Percentiles rank a stretch among this genome's conserved stretches.
phyloP scores from a whole-genome alignment of 2,113 vertebrate species.

The Mesoclemmys tuberculata region DNA sequence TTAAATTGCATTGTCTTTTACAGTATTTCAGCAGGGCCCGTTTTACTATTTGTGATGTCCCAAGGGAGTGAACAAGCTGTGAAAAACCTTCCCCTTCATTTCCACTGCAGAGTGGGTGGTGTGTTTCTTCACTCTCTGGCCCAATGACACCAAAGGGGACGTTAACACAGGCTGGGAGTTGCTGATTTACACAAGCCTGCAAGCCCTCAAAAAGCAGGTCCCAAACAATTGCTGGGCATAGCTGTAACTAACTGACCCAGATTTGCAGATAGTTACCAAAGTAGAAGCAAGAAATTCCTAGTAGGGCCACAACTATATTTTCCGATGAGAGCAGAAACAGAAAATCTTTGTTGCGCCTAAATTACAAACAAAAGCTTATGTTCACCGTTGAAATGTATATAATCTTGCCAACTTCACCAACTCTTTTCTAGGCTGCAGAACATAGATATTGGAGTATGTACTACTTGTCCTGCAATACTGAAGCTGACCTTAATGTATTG shows the following conservation, averaged over 20 bases:
- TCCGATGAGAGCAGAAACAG: no score
- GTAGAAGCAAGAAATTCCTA: no score
- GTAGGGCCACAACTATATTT: no score
- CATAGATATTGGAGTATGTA: not conserved
- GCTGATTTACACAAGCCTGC: not conserved
- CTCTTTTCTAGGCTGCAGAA: not conserved
- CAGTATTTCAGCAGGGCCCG: not conserved
- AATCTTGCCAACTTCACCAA: not conserved
- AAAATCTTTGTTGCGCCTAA: not conserved
- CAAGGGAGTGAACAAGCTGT: not conserved
- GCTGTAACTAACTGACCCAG: not conserved
- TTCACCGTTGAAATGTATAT: not conserved
- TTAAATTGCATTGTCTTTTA: not conserved
- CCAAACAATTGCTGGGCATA: not conserved
- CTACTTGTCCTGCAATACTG: not conserved
- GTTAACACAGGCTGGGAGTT: not conserved
- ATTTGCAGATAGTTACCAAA: not conserved
- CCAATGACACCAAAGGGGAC: not conserved
- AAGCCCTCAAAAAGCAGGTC: not conserved
- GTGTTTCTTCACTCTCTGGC: not conserved
- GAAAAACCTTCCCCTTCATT: not conserved
- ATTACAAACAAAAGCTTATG: not conserved
- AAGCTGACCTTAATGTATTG: not conserved
- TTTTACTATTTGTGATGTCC: not conserved
- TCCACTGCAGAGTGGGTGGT: not conserved